Evolutionary conservation across 1,140 invertebrate genomes (phyloP).

Genomic region (Plodia interpunctella): DNA sequence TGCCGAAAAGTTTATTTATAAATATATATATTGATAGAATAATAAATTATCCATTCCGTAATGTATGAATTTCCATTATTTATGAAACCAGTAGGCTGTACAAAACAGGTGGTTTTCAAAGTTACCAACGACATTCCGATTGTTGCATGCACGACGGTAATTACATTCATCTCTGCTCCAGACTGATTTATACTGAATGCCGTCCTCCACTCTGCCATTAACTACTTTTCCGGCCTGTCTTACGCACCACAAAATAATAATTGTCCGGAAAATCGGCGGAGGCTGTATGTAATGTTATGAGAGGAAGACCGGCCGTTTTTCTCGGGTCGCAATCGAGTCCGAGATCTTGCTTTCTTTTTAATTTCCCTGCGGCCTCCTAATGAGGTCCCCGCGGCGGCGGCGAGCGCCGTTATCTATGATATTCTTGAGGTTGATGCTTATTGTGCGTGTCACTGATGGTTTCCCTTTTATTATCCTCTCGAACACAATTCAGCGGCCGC

Average conservation of each 20-base stretch:
- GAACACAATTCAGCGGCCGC: slow-evolving; percentile 72
- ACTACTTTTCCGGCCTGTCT: slow-evolving; percentile 62
- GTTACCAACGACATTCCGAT: too few species aligned
- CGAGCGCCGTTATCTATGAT: slow-evolving; percentile 74
- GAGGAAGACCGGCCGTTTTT: slow-evolving; percentile 66
- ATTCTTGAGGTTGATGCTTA: slow-evolving; percentile 77
- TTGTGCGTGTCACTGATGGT: slow-evolving; percentile 77
- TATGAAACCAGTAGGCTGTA: too few species aligned
- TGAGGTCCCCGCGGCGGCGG: slow-evolving; percentile 66
- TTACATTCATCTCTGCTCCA: slow-evolving; percentile 42
- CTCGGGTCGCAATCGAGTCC: slow-evolving; percentile 71
- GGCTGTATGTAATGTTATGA: slow-evolving; percentile 76
- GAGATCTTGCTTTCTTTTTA: slow-evolving; percentile 77
- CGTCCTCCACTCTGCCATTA: slow-evolving; percentile 44
- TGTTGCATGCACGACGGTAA: slow-evolving; percentile 14
- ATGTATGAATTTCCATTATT: too few species aligned
- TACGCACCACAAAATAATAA: slow-evolving; percentile 78
- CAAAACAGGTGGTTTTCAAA: too few species aligned
- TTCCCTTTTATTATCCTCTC: slow-evolving; percentile 75
- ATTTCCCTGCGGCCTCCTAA: slow-evolving; percentile 77
- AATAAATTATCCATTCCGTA: too few species aligned
- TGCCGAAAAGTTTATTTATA: too few species aligned
- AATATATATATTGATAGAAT: too few species aligned
- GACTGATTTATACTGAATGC: slow-evolving; percentile 42
- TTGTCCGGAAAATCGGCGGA: slow-evolving; percentile 74